Evolutionary conservation across 2,113 vertebrate genomes (phyloP), one percentile per base, ranked within the genome.

Genomic region (Heterotis niloticus): DNA sequence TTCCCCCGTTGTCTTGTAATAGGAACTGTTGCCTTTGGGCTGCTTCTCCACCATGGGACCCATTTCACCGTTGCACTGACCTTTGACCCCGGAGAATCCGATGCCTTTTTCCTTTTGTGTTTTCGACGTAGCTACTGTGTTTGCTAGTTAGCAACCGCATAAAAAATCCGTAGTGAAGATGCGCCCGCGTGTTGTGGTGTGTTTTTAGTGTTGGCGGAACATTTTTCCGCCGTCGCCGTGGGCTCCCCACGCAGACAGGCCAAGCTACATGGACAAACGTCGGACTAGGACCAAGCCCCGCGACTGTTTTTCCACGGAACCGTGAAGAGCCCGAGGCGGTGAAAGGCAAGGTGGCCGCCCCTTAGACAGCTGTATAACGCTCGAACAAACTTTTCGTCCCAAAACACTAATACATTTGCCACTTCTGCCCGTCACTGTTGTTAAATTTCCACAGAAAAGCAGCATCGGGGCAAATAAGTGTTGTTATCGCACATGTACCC

Each of bases 11-110:
- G 34, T 44, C 34, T 44, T 44, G 34, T 7, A 44, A 44, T 7
- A 7, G 34, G 34, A 44, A 44, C 34, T 44, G 7, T 44, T 44
- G 34, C 34, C 34, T 44, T 44, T 44, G 34, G 34, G 34, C 34
- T 44, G 34, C 3, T 44, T 44, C 34, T 54, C 44, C 52, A 60
- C 29, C 13, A n/a, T 14, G 14, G 71, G 78, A 75, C 18, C n/a
- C 18, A 56, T 81, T 81, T 81, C 65, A 56, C 13, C 11, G 80
- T 71, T 20, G 67, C 74, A 71, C 80, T 76, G 67, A 81, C 65
- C 80, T 81, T 72, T 81, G 57, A 81, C 80, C 68, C 59, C n/a
- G 54, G n/a, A 54, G 65, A 67, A 13, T 59, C 26, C 20, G n/a
- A 23, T 26, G 29, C 17, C 29, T 54, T 71, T 60, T 29, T 56